These are phyloP conservation scores for Tuberolachnus salignus DNA, from an alignment of 2,888 invertebrate species.

Conservation along the genomic window DNA sequence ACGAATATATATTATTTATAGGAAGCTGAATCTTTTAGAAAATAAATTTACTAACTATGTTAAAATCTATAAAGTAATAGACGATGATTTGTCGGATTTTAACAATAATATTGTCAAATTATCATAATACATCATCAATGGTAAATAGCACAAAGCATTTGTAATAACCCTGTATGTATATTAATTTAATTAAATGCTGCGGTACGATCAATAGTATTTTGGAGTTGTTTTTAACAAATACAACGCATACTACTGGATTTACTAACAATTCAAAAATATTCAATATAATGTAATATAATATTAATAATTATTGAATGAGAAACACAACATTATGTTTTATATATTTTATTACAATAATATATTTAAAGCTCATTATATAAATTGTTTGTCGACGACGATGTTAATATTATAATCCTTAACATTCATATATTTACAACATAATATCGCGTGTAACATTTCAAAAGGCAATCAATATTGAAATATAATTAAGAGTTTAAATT, in stretches of 20 bases:
- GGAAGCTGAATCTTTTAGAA: too few relatives aligned
- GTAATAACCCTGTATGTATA: slow-evolving; percentile 17
- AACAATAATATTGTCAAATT: background rate
- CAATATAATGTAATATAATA: too few relatives aligned
- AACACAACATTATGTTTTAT: too few relatives aligned
- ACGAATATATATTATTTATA: too few relatives aligned
- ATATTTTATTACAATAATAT: background rate
- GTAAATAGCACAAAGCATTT: background rate
- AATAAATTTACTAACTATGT: too few relatives aligned
- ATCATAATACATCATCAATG: background rate
- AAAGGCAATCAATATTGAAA: background rate
- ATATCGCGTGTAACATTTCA: background rate
- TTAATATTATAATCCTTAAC: background rate
- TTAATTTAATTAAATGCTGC: background rate
- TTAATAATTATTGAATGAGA: too few relatives aligned
- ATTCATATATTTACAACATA: background rate
- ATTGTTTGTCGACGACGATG: background rate
- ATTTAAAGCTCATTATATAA: background rate
- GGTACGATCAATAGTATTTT: background rate
- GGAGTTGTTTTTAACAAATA: background rate
- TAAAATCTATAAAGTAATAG: too few relatives aligned
- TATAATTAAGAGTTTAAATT: background rate
- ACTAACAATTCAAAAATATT: too few relatives aligned
- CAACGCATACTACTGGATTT: too few relatives aligned
- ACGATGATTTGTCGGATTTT: too few relatives aligned